Base-by-base conservation (phyloP, 2,797 vertebrate species). In the Coilia nasus region DNA sequence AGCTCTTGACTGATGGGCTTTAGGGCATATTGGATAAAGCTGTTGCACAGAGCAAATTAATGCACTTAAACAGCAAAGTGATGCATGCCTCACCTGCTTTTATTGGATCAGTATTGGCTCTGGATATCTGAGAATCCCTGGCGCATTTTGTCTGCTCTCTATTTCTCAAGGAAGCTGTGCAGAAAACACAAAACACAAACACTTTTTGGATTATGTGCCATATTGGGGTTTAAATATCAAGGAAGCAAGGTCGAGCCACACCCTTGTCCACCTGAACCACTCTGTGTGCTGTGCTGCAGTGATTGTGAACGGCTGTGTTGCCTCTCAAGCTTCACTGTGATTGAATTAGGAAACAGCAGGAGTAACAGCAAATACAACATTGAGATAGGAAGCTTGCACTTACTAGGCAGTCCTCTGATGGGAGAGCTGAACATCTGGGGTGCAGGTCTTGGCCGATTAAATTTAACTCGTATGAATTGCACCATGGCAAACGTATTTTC, bases 41-140 rank as follows among this genome's bases (percentile, higher is more conserved):
- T 83, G 78, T 78, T 31, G 78, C 62, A 21, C 35, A 50, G 67
- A 57, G 46, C 82, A 28, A 82, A 82, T 85, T 28, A 83, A 88
- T 84, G 67, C 14, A 83, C 59, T 81, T 67, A 67, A 85, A 82
- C 56, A 67, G 50, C 50, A 83, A 67, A 85, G 85, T 64, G 54
- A 83, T 71, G 82, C 25, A 67, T 54, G 81, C 46, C 21, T 47
- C 23, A 23, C 17, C 81, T 84, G 82, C 59, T 80, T 82, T 87
- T 83, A 84, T 86, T 89, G 60, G 83, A 87, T 81, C 83, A 56
- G 44, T 78, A 57, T 83, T 59, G 47, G 19, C 54, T 25, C 35
- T 41, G 81, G 60, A 88, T 83, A 83, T 82, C 84, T 83, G 21
- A 78, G 35, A 21, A 78, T 17, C 15, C 71, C 21, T 78, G 35